These are phyloP conservation scores for Salarias fasciatus DNA, from an alignment of 2,797 vertebrate genomes.

Conservation along the genomic window DNA sequence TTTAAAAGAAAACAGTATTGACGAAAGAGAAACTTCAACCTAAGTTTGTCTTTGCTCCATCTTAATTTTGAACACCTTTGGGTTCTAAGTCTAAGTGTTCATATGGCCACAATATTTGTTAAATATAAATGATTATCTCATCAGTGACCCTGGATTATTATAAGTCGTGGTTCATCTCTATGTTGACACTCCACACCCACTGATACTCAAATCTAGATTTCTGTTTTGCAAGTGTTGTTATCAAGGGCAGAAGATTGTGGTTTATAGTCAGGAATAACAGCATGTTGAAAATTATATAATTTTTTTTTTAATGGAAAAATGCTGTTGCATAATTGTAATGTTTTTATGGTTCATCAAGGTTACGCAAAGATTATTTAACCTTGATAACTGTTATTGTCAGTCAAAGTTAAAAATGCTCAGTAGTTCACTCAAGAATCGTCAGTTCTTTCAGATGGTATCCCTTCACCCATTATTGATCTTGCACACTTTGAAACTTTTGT, in stretches of 20 bases:
- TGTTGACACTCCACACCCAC: conserved; percentile 19
- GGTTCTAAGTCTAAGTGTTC: no score
- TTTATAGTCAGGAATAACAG: no score
- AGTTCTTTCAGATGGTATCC: not conserved
- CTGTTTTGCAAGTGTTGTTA: conserved; percentile 3
- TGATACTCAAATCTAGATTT: not conserved
- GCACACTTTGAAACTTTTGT: conserved; percentile 59
- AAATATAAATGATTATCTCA: not conserved
- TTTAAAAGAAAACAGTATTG: no score
- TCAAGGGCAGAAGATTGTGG: no score
- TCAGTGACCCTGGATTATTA: conserved; percentile 6
- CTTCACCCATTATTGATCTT: not conserved
- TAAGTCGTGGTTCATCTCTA: conserved; percentile 18
- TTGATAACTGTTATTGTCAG: not conserved
- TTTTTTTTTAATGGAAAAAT: conserved; percentile 24
- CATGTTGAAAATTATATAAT: conserved; percentile 8
- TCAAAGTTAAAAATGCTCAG: not conserved
- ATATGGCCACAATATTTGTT: no score
- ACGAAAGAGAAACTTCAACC: no score
- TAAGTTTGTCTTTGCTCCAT: no score
- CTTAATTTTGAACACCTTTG: no score
- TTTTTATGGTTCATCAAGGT: not conserved
- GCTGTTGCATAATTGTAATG: not conserved
- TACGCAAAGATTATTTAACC: not conserved
- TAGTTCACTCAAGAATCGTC: not conserved